Evolutionary conservation across 2,113 vertebrate genomes (phyloP).

Genomic region (Microcebus jonahi): DNA sequence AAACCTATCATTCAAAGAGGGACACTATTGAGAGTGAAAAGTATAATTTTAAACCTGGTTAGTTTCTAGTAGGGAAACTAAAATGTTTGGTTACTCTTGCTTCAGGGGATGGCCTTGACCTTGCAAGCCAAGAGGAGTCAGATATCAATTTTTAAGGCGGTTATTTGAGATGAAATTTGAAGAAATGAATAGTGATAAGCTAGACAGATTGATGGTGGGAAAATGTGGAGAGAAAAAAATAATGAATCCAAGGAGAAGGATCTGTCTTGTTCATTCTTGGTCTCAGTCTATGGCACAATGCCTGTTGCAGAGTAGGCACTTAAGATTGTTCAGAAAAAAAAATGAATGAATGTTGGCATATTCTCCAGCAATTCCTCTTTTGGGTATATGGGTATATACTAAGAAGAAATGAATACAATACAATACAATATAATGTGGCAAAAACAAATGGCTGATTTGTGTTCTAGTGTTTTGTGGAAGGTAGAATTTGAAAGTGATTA

Average conservation of each 20-base stretch:
- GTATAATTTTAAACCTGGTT: not conserved
- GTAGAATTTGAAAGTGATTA: not conserved
- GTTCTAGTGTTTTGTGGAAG: not conserved
- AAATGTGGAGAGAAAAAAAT: not conserved
- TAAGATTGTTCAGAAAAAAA: not conserved
- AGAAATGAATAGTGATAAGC: not conserved
- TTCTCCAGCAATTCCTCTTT: not conserved
- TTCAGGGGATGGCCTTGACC: not conserved
- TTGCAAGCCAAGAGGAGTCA: not conserved
- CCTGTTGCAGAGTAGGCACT: not conserved
- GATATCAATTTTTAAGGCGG: slow-evolving; percentile 5
- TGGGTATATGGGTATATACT: not conserved
- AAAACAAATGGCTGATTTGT: not conserved
- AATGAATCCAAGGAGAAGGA: not conserved
- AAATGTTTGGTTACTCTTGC: not conserved
- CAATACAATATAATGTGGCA: not conserved
- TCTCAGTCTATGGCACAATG: not conserved
- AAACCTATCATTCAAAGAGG: not conserved
- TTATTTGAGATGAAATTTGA: not conserved
- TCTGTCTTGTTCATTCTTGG: not conserved
- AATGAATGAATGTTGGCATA: not conserved
- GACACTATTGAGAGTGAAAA: not conserved
- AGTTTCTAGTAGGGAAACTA: not conserved
- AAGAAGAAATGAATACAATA: not conserved
- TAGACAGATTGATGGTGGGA: not conserved